Percentiles rank a stretch among this genome's conserved stretches.
Conservation (phyloP, 2,113 vertebrate species). For the Telmatochromis sp. region DNA sequence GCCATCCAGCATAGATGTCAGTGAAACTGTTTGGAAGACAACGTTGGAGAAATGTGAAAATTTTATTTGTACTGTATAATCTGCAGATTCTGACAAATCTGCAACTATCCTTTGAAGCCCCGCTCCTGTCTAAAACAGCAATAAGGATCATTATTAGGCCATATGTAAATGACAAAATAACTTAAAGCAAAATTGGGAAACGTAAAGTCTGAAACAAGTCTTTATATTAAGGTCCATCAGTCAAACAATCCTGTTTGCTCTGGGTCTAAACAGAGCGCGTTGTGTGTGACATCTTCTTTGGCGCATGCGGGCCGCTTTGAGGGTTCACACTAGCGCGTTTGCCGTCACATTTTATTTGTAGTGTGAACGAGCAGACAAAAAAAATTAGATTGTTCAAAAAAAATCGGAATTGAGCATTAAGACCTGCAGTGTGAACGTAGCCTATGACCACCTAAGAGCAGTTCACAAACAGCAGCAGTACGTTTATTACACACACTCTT, state of each 20-base stretch:
- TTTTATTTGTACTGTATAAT: too few species aligned
- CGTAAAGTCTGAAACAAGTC: neutral
- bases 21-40: too few species aligned
- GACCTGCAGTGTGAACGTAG: neutral
- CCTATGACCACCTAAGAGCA: neutral
- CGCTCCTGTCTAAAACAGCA: neutral
- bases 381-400: neutral
- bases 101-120: accelerated
- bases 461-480: neutral
- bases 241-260: accelerated
- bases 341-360: neutral
- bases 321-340: accelerated
- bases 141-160: accelerated
- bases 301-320: accelerated
- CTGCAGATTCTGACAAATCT: neutral
- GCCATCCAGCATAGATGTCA: too few species aligned
- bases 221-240: neutral
- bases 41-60: too few species aligned
- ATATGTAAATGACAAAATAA: accelerated
- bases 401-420: neutral
- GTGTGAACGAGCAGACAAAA: accelerated
- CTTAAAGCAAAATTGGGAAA: neutral
- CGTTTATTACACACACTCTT: neutral
- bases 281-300: accelerated
- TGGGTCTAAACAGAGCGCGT: accelerated